Evolutionary conservation across 1,140 invertebrate genomes (phyloP), one percentile per base, ranked within the genome.

Genomic region (Pentalonia nigronervosa): DNA sequence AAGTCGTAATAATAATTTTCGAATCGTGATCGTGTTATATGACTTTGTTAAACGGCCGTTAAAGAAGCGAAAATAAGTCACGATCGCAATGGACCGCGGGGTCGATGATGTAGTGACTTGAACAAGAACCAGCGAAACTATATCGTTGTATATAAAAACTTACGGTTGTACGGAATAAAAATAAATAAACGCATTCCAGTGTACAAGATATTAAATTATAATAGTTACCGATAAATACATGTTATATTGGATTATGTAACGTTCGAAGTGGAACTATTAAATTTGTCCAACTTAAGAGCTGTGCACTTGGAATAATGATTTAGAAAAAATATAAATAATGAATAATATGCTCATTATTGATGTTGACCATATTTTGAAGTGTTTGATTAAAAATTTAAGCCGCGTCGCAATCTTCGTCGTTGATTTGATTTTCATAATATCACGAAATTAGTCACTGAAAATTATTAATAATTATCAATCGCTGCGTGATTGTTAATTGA

Each of bases 61-160:
- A 60, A 60, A 67, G 56, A 67, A 45, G 89, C 89, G 30, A 90
- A 45, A 90, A 90, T 90, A 90, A 90, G 89, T 90, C 89, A 90
- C 89, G 53, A 56, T 89, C 88, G 9, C 87, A 20, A 2, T 41
- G 86, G 3, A 50, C 45, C 7, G 86, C 17, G 86, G 86, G 36
- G 86, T 11, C 86, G 47, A 84, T 41, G 41, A 53, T 53, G 50
- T 53, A n/a, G 60, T n/a, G 60, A 20, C 60, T n/a, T 76, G 7
- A 76, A n/a, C 14, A 14, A 6, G 14, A 76, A 14, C 14, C 14
- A 1, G 48, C 48, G 30, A n/a, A 76, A n/a, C 30, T 76, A 4
- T 41, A 4, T 41, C 14, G 30, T 17, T 17, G 60, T 76, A 30
- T 76, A 76, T n/a, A 76, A n/a, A 76, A 76, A n/a, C 30, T n/a